Base-by-base conservation (phyloP, 2,113 vertebrate species). In the Dipodomys spectabilis region DNA sequence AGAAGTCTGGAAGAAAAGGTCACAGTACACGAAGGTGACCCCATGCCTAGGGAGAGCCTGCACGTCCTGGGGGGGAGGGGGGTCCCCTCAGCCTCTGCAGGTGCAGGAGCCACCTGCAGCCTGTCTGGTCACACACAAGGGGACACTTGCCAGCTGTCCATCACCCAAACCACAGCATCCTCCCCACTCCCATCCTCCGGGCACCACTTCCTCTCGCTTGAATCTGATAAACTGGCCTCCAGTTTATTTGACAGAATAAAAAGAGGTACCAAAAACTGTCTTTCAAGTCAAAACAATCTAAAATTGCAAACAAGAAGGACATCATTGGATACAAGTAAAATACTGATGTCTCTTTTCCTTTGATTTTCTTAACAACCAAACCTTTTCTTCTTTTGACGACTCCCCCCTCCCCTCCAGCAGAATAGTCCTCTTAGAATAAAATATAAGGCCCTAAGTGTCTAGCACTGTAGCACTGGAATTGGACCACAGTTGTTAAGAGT, bases 171-270 rank as follows among this genome's bases (percentile, higher is more conserved):
- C 80, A 84, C 78, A 44, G 90, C 89, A 67, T 89, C 85, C 91
- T 95, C 95, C 82, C 95, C 91, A 78, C 85, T 92, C 96, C 95
- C 96, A 16, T 68, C 44, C 94, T 57, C 53, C 53, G 19, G 53
- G 53, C 88, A 83, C 88, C 60, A 92, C 93, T 90, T 93, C 96
- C 91, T 53, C 68, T 88, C 96, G 82, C 68, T 94, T 20, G 69
- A 97, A 95, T 90, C 93, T 73, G 81, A 97, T 97, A 98, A 96
- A 96, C 95, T 92, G 96, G 78, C 85, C 92, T 95, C 95, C 96
- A 93, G n/a, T 92, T 49, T 83, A 82, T 90, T 68, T 69, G 82
- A 69, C 62, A 25, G 25, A 71, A 71, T 13, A 90, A 44, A 87
- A 92, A 88, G 39, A 86, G 45, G 23, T 73, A n/a, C 49, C 49